These are phyloP conservation scores for Antechinus flavipes DNA, from an alignment of 2,113 vertebrate genomes.

Conservation along the genomic window DNA sequence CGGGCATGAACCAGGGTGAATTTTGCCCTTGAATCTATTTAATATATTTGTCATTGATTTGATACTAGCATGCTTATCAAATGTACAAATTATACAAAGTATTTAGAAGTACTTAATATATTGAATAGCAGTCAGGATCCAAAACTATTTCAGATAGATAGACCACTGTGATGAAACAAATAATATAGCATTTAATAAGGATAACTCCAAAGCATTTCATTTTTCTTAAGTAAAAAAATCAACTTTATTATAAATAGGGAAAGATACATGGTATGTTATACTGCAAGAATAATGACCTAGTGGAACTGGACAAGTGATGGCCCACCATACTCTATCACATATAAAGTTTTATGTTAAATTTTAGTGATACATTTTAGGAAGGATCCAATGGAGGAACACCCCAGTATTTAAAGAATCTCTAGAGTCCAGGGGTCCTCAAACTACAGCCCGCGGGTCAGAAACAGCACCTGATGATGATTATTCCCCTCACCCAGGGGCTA, in stretches of 20 bases:
- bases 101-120: neutral
- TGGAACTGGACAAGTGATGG: neutral
- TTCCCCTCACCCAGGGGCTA: too few relatives aligned
- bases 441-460: too few relatives aligned
- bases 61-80: neutral
- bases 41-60: neutral
- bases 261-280: neutral
- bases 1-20: neutral
- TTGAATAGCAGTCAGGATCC: neutral
- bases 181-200: neutral
- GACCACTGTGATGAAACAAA: neutral
- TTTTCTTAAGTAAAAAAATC: neutral
- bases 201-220: neutral
- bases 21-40: neutral
- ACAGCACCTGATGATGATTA: too few relatives aligned
- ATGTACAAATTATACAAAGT: neutral
- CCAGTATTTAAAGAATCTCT: neutral
- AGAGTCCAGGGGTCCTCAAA: neutral
- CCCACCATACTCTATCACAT: neutral
- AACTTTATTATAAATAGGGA: neutral
- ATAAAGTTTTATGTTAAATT: neutral
- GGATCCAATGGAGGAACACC: neutral
- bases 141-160: neutral
- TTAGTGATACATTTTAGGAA: neutral
- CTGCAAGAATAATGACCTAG: neutral